Conservation (phyloP, 2,888 invertebrate species). For the Parnassius smintheus region DNA sequence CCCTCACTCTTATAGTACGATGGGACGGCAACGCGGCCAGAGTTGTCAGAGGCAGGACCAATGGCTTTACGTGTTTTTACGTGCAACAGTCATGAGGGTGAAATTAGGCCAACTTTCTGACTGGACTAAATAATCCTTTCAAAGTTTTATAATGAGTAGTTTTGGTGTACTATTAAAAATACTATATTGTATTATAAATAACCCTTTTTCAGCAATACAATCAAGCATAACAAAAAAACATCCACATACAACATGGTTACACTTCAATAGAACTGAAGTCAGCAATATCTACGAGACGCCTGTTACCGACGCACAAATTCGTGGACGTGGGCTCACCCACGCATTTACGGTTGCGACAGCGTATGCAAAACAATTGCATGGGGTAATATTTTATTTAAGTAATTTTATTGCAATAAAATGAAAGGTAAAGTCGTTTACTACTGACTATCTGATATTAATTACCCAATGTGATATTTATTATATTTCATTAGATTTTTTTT, state of each 20-base stretch:
- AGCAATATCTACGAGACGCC: slow-evolving; percentile 85
- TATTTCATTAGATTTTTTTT: too few relatives aligned
- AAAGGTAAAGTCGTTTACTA: not conserved
- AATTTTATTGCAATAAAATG: not conserved
- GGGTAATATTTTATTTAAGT: slow-evolving; percentile 65
- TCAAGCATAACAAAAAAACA: slow-evolving; percentile 70
- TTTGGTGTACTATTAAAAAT: too few relatives aligned
- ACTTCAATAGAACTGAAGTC: slow-evolving; percentile 84
- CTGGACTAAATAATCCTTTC: too few relatives aligned
- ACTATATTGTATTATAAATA: not conserved
- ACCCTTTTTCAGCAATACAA: slow-evolving; percentile 70
- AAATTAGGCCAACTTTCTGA: too few relatives aligned
- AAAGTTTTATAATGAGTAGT: too few relatives aligned
- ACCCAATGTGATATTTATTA: too few relatives aligned
- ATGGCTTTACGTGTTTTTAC: too few relatives aligned
- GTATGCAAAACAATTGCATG: slow-evolving; percentile 88
- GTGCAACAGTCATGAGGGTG: too few relatives aligned
- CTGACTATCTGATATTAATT: not conserved
- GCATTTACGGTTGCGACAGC: slow-evolving; percentile 88
- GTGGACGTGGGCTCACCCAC: slow-evolving; percentile 86
- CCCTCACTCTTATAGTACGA: too few relatives aligned
- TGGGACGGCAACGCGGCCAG: too few relatives aligned
- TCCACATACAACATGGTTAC: slow-evolving; percentile 90
- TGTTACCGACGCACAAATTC: slow-evolving; percentile 84
- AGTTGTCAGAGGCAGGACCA: too few relatives aligned